Conservation (phyloP, 2,888 invertebrate genomes). For the Agrochola lychnidis region DNA sequence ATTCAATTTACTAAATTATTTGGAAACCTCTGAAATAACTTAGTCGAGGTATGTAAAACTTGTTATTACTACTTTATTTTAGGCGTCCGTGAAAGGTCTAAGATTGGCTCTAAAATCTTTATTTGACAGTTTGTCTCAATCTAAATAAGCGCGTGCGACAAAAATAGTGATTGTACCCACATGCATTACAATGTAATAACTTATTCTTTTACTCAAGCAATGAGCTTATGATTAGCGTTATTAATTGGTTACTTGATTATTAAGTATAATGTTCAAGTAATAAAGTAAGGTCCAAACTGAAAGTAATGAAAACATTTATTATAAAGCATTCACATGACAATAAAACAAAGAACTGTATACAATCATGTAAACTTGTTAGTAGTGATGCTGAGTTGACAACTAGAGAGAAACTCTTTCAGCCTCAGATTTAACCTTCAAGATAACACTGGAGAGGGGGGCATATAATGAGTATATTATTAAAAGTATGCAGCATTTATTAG, state of each 20-base stretch:
- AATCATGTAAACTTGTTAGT: not conserved
- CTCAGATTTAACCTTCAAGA: constrained; percentile 24
- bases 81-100: not conserved
- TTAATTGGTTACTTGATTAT: not conserved
- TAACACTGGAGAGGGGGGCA: not conserved
- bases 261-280: not conserved
- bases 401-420: constrained; percentile 1
- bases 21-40: not conserved
- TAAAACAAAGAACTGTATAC: too few species aligned
- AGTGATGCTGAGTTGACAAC: not conserved
- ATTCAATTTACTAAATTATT: not conserved
- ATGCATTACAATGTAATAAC: too few species aligned
- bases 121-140: not conserved
- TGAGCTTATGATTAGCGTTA: not conserved
- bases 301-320: not conserved
- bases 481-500: not conserved
- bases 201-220: not conserved
- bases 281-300: not conserved
- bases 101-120: not conserved
- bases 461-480: not conserved
- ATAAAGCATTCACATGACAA: not conserved
- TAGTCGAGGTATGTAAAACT: not conserved
- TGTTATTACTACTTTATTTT: not conserved
- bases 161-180: not conserved
- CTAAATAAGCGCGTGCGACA: not conserved